Conservation (phyloP, 2,797 vertebrate species). For the Anniella stebbinsi region DNA sequence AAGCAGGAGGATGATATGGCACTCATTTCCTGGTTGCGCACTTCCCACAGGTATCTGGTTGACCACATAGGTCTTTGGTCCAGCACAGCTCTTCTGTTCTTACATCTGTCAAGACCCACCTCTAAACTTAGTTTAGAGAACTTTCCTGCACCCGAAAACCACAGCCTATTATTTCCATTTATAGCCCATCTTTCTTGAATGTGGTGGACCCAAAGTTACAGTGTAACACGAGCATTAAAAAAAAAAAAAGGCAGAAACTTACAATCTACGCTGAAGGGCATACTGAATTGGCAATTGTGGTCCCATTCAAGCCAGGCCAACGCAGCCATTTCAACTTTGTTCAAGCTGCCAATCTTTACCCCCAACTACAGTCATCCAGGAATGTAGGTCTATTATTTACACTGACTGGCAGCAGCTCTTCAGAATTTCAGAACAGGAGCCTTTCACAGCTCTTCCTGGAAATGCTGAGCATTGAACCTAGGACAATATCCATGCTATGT, state of each 20-base stretch:
- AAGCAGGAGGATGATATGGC: too few relatives aligned
- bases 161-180: too few relatives aligned
- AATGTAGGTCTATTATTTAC: too few relatives aligned
- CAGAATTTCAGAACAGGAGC: neutral
- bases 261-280: neutral
- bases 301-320: neutral
- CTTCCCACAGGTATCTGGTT: too few relatives aligned
- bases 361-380: neutral
- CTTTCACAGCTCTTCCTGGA: neutral
- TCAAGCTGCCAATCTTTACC: slow-evolving; percentile 5
- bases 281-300: slow-evolving; percentile 21
- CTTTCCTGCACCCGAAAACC: too few relatives aligned
- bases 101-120: too few relatives aligned
- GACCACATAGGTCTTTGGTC: too few relatives aligned
- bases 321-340: slow-evolving; percentile 4
- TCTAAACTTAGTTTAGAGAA: too few relatives aligned
- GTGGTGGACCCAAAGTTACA: neutral
- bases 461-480: neutral
- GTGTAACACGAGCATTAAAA: neutral
- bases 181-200: neutral
- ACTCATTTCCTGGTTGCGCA: too few relatives aligned
- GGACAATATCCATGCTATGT: neutral
- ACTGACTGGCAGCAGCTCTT: neutral
- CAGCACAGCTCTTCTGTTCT: too few relatives aligned
- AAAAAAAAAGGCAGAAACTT: neutral